phyloP scores from a whole-genome alignment of 2,797 vertebrate species.

The Synanceia verrucosa region DNA sequence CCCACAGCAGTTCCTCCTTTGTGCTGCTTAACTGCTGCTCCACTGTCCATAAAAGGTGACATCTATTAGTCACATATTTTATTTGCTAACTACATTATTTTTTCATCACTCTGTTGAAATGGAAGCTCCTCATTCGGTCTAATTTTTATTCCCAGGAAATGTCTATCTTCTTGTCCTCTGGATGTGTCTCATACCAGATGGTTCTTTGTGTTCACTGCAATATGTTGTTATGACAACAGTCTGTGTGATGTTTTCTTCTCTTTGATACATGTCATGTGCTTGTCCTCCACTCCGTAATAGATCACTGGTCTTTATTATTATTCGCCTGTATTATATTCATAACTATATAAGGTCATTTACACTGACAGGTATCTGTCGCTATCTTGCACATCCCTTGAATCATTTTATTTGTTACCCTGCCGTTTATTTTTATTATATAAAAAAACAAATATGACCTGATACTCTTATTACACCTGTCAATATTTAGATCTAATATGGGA shows the following conservation, averaged over 20 bases:
- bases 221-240: constrained; percentile 86
- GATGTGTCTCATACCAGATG: constrained; percentile 78
- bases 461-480: not conserved
- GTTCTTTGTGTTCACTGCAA: constrained; percentile 79
- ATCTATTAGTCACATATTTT: not conserved
- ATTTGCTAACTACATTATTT: not conserved
- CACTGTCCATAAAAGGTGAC: constrained; percentile 3
- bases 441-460: not conserved
- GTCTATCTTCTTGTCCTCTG: constrained; percentile 74
- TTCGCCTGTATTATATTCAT: constrained; percentile 13
- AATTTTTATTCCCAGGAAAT: constrained; percentile 71
- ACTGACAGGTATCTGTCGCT: not conserved
- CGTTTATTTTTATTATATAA: not conserved
- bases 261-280: constrained; percentile 75
- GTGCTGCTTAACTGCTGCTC: not conserved
- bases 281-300: constrained; percentile 45
- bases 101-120: not conserved
- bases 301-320: constrained; percentile 22
- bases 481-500: not conserved
- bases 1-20: constrained; percentile 12
- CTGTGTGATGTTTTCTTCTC: constrained; percentile 77
- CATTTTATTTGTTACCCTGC: not conserved
- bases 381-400: not conserved
- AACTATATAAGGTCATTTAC: not conserved
- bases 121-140: constrained; percentile 39